Conservation (phyloP, 2,797 vertebrate genomes). For the Triplophysa yarkandensis region DNA sequence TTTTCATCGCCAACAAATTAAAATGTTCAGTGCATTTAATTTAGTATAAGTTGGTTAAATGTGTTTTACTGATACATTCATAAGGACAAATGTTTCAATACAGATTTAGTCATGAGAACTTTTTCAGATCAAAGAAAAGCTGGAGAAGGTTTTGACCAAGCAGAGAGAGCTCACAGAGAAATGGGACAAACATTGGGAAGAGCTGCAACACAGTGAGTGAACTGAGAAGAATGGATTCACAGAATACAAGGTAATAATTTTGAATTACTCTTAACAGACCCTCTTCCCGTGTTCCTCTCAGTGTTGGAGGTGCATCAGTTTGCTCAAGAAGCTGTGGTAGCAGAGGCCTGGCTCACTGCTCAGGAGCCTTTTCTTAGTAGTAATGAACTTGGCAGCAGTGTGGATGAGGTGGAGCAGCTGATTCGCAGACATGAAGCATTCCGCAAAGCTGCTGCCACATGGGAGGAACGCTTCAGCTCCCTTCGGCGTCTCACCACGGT, state of each 20-base stretch:
- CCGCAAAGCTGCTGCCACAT: slow-evolving; percentile 87
- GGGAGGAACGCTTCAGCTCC: slow-evolving; percentile 96
- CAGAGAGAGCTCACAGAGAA: slow-evolving; percentile 88
- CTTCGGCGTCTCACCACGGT: slow-evolving; percentile 91
- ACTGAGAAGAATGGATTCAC: background rate
- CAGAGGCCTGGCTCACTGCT: slow-evolving; percentile 91
- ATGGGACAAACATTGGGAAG: slow-evolving; percentile 94
- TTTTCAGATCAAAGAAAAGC: slow-evolving; percentile 85
- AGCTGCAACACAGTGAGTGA: slow-evolving; percentile 89
- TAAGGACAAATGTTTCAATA: too few species aligned
- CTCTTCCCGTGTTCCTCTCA: slow-evolving; percentile 53
- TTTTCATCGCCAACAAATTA: too few species aligned
- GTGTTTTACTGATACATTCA: too few species aligned
- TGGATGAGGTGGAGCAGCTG: slow-evolving; percentile 95
- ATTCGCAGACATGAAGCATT: slow-evolving; percentile 91
- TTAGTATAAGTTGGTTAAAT: too few species aligned
- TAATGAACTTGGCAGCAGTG: slow-evolving; percentile 87
- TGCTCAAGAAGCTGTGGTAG: slow-evolving; percentile 94
- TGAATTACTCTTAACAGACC: background rate
- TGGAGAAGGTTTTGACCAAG: slow-evolving; percentile 88
- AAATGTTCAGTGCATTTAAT: too few species aligned
- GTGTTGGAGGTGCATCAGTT: slow-evolving; percentile 97
- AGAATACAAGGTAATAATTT: background rate
- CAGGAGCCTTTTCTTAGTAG: slow-evolving; percentile 90
- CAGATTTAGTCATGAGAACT: too few species aligned